phyloP scores from a whole-genome alignment of 1,140 invertebrate genomes.

The Drosophila gunungcola region DNA sequence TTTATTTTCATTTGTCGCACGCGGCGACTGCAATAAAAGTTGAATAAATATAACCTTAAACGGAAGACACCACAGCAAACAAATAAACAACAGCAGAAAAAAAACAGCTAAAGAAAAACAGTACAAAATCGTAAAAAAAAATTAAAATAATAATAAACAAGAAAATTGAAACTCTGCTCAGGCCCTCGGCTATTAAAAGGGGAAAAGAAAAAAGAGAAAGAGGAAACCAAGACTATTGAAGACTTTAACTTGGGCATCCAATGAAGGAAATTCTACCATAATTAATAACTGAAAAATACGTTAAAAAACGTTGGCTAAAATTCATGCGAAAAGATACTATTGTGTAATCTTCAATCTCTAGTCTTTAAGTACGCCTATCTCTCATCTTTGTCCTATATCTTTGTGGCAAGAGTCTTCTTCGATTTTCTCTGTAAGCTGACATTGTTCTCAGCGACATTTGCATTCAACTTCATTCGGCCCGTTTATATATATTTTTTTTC shows the following conservation, averaged over 20 bases:
- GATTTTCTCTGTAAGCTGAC: slow-evolving; percentile 10
- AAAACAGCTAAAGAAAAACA: slow-evolving; percentile 3
- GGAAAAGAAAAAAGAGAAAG: background rate
- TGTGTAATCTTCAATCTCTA: background rate
- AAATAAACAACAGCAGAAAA: background rate
- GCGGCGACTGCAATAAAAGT: slow-evolving; percentile 27
- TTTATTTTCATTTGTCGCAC: slow-evolving; percentile 32
- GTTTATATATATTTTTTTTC: slow-evolving; percentile 8
- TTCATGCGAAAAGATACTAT: too few species aligned
- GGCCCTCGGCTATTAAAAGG: slow-evolving; percentile 15
- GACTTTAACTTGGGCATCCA: background rate
- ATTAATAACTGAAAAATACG: background rate
- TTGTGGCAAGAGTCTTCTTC: background rate
- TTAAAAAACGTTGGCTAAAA: background rate
- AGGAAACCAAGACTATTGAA: background rate
- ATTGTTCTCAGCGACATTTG: slow-evolving; percentile 28
- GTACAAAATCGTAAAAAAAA: slow-evolving; percentile 20
- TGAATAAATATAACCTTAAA: slow-evolving; percentile 34
- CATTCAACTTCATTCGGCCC: slow-evolving; percentile 18
- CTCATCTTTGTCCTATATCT: slow-evolving; percentile 16
- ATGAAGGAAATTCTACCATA: background rate
- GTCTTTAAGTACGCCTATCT: slow-evolving; percentile 9
- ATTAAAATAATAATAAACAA: slow-evolving; percentile 35
- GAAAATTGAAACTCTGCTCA: slow-evolving; percentile 14
- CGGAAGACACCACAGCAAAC: slow-evolving; percentile 15